These are phyloP conservation scores for Physocephala rufipes DNA, from an alignment of 2,888 invertebrate genomes.

Conservation along the genomic window DNA sequence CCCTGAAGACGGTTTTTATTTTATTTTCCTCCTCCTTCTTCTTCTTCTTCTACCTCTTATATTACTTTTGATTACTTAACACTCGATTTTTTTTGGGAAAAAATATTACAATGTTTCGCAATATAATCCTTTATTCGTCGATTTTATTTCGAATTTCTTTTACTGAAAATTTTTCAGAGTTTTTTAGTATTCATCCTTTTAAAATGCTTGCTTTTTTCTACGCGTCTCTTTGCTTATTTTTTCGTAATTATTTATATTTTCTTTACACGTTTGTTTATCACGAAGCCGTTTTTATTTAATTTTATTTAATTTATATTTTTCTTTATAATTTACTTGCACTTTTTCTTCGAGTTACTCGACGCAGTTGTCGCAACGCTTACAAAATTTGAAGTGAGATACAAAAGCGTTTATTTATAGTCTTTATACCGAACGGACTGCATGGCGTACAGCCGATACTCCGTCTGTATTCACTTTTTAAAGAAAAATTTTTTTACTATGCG, in stretches of 20 bases:
- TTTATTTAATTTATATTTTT: conserved; percentile 20
- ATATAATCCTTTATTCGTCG: background rate
- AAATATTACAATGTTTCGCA: background rate
- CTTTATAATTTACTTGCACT: conserved; percentile 4
- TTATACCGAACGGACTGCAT: conserved; percentile 42
- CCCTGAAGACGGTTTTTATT: conserved; percentile 36
- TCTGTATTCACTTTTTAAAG: background rate
- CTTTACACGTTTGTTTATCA: conserved; percentile 22
- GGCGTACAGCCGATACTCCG: too few species aligned
- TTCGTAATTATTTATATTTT: conserved; percentile 16
- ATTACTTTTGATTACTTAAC: conserved; percentile 26
- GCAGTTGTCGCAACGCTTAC: conserved; percentile 54
- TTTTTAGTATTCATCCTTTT: conserved; percentile 23
- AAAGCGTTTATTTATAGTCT: conserved; percentile 64
- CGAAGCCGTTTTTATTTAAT: background rate
- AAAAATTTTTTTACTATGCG: conserved; percentile 5
- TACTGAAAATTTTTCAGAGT: background rate
- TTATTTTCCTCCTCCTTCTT: conserved; percentile 33
- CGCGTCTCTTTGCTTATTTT: conserved; percentile 15
- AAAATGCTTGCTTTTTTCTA: conserved; percentile 23
- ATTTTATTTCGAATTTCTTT: background rate
- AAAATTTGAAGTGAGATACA: conserved; percentile 62
- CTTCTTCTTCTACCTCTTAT: conserved; percentile 8
- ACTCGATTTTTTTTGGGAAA: conserved; percentile 19
- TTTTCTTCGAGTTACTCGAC: conserved; percentile 29